These are phyloP conservation scores for Oxycera nigricornis DNA, from an alignment of 2,888 invertebrate species.

Conservation along the genomic window DNA sequence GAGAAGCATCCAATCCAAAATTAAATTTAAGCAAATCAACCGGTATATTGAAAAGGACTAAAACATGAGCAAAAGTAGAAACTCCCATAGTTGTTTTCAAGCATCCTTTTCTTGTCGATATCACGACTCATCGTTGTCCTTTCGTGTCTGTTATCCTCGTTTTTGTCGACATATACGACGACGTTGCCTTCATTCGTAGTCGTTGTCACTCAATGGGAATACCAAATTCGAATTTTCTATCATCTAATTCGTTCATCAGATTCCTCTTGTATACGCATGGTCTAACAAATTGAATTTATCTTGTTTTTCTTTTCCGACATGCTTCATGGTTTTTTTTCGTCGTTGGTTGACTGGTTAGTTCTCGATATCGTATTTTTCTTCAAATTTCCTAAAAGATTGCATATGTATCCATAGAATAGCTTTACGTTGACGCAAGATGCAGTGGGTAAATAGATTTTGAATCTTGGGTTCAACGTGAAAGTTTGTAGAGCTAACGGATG, in stretches of 20 bases:
- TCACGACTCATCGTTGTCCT: background rate
- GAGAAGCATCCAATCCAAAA: conserved; percentile 30
- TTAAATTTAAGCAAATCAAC: conserved; percentile 41
- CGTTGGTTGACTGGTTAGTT: too few species aligned
- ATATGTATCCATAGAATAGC: too few species aligned
- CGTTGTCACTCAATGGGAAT: conserved; percentile 33
- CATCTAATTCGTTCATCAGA: conserved; percentile 42
- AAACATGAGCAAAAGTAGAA: background rate
- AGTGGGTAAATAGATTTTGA: too few species aligned
- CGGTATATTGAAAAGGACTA: conserved; percentile 28
- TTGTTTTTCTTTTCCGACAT: conserved; percentile 2
- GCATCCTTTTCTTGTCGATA: background rate
- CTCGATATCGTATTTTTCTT: too few species aligned
- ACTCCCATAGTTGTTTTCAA: background rate
- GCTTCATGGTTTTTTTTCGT: background rate
- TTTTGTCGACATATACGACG: background rate
- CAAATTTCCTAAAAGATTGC: too few species aligned
- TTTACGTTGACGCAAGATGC: background rate
- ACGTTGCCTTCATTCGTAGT: background rate
- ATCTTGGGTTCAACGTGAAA: too few species aligned
- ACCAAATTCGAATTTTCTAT: conserved; percentile 35
- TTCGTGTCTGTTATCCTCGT: background rate
- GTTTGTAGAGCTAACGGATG: too few species aligned
- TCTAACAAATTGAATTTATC: conserved; percentile 41
- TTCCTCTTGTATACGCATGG: conserved; percentile 41